Evolutionary conservation across 2,888 invertebrate species (phyloP).

Genomic region (Spialia ferax): DNA sequence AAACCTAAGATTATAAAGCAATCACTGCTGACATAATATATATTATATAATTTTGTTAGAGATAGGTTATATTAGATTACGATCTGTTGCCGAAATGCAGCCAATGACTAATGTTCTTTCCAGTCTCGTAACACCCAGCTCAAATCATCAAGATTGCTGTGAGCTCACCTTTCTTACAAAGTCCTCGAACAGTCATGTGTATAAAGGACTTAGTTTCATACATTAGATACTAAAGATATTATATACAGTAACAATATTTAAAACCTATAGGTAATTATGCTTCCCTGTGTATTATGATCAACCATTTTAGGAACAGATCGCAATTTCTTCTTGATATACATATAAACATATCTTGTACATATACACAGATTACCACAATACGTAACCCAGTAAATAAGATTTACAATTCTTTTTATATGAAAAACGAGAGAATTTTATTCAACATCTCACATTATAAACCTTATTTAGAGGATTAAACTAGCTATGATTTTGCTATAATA

Average conservation of each 20-base stretch:
- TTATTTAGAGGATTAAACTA: slow-evolving; percentile 46
- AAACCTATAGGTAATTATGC: slow-evolving; percentile 29
- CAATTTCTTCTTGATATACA: slow-evolving; percentile 67
- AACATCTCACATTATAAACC: slow-evolving; percentile 34
- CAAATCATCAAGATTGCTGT: slow-evolving; percentile 74
- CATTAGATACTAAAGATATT: background rate
- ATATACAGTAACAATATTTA: slow-evolving; percentile 34
- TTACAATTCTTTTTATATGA: background rate
- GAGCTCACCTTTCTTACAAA: slow-evolving; percentile 56
- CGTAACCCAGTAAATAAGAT: slow-evolving; percentile 46
- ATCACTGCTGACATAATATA: slow-evolving; percentile 60
- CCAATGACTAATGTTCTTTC: slow-evolving; percentile 64
- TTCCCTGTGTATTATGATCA: slow-evolving; percentile 62
- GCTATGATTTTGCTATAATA: slow-evolving; percentile 31
- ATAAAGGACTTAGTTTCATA: slow-evolving; percentile 32
- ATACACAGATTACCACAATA: slow-evolving; percentile 51
- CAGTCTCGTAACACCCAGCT: slow-evolving; percentile 78
- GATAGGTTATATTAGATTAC: slow-evolving; percentile 71
- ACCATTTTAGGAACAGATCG: slow-evolving; percentile 86
- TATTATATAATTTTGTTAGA: slow-evolving; percentile 59
- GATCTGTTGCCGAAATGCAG: slow-evolving; percentile 86
- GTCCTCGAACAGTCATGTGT: slow-evolving; percentile 20
- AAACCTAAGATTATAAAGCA: slow-evolving; percentile 74
- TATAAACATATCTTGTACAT: slow-evolving; percentile 54
- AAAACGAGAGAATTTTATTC: background rate